A percentile compares a stretch with the other conserved stretches of the same genome.
These are phyloP conservation scores for Nomada hirtipes DNA, from an alignment of 2,888 invertebrate genomes.

Conservation along the genomic window DNA sequence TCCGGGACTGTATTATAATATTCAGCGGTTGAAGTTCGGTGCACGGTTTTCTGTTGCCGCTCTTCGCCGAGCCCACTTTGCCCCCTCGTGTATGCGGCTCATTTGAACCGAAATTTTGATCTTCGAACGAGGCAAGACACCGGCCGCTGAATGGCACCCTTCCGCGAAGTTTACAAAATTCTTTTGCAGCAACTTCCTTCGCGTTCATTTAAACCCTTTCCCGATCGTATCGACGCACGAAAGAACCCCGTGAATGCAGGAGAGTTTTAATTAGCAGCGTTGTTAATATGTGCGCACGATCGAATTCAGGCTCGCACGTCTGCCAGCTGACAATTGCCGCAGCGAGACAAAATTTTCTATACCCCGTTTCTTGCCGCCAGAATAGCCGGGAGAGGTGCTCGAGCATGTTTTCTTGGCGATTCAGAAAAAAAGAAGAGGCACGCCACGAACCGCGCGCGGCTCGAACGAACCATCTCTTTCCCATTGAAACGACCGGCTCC, in stretches of 20 bases:
- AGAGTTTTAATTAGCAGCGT: constrained; percentile 23
- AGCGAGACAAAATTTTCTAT: neutral
- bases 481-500: constrained; percentile 24
- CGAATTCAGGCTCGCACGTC: constrained; percentile 5
- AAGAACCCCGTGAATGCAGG: neutral
- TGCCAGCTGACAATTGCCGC: constrained; percentile 1
- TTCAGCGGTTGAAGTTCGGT: constrained; percentile 28
- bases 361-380: neutral
- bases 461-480: constrained; percentile 10
- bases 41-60: neutral
- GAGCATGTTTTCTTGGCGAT: constrained; percentile 24
- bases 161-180: neutral
- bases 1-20: constrained; percentile 46
- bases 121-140: neutral
- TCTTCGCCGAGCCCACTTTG: neutral
- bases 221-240: neutral
- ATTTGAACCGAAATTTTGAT: constrained; percentile 44
- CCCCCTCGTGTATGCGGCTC: neutral
- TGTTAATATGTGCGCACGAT: neutral
- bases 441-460: constrained; percentile 9
- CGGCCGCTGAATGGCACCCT: neutral
- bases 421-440: neutral
- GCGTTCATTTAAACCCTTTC: neutral
- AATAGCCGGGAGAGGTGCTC: neutral
- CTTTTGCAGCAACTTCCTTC: neutral